Percentiles rank a stretch among this genome's conserved stretches.
These are phyloP conservation scores for Rhingia campestris DNA, from an alignment of 2,888 invertebrate species.

Conservation along the genomic window DNA sequence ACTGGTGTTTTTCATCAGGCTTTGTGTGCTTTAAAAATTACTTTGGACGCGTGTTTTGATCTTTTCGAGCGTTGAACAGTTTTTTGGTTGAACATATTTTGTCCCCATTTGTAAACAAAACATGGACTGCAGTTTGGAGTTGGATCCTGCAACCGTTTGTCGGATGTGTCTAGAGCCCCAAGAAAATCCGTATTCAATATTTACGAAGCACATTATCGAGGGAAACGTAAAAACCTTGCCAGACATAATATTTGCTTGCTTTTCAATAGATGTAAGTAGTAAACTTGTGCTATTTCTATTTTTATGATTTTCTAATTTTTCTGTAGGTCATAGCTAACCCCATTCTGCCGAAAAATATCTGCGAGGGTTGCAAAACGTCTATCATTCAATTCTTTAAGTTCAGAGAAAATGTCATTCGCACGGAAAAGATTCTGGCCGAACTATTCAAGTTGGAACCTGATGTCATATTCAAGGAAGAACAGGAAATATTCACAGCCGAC, in stretches of 20 bases:
- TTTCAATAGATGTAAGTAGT: constrained; percentile 51
- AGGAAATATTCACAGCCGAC: constrained; percentile 2
- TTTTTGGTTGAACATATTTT: constrained; percentile 50
- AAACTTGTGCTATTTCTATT: neutral
- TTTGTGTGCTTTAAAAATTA: constrained; percentile 52
- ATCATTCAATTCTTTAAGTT: constrained; percentile 65
- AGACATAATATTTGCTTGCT: constrained; percentile 64
- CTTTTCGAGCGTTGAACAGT: constrained; percentile 65
- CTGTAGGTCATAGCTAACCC: constrained; percentile 53
- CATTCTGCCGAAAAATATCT: constrained; percentile 57
- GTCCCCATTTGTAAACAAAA: constrained; percentile 56
- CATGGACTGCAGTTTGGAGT: constrained; percentile 68
- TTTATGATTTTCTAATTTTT: neutral
- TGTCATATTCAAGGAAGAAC: constrained; percentile 38
- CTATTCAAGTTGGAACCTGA: constrained; percentile 46
- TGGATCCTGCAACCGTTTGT: constrained; percentile 65
- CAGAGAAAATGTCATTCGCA: constrained; percentile 61
- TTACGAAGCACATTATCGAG: constrained; percentile 66
- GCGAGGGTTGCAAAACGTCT: constrained; percentile 54
- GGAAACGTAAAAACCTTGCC: constrained; percentile 60
- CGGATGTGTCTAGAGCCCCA: constrained; percentile 60
- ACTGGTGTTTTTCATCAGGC: constrained; percentile 24
- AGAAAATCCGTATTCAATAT: constrained; percentile 51
- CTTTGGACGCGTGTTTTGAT: constrained; percentile 62
- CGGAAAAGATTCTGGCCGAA: constrained; percentile 58